Evolutionary conservation across 2,113 vertebrate species (phyloP), one percentile per base, ranked within the genome.

Genomic region (Rhinopomastus cyanomelas): DNA sequence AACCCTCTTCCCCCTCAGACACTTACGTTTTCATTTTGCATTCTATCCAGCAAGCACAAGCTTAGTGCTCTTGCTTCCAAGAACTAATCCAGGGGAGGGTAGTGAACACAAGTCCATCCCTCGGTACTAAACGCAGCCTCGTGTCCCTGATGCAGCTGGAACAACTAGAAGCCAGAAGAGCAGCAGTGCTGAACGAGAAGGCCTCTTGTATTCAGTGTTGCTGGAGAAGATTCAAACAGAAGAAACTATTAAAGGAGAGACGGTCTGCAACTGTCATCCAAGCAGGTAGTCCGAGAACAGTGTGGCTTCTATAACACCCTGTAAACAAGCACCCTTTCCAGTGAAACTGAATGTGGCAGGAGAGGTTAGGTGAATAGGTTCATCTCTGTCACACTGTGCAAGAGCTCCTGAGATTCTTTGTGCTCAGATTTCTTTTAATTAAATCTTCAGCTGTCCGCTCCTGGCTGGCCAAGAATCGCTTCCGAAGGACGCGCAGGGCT

Each of bases 191-290:
- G 32, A 98, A 98, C 12, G 90, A 89, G 88, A 98, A 96, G 85
- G 99, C 98, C 29, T 97, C 97, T 76, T 96, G 96, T 95, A 98
- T 99, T 92, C 99, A 99, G 97, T 97, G 97, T 85, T 97, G 97
- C 95, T 99, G 99, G 99, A 98, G 96, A 30, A 96, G 94, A 74
- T 95, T 98, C 89, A 96, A 75, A 75, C 90, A 75, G 10, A 96
- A 92, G 91, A 98, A 96, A 90, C 75, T 85, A 59, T 95, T 84
- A 1, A 88, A 93, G 84, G 96, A 92, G 90, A 97, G 85, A 27
- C 78, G 6, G 65, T 98, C 98, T 6, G 98, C 98, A 20, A 96
- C 95, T 12, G 84, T 97, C 57, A 98, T 99, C 96, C 99, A 99
- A 97, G 98, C 99, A 98, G 99, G 99, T 99, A 95, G 83, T 7